phyloP scores from a whole-genome alignment of 2,113 vertebrate genomes.

The Oenanthe oenanthe region DNA sequence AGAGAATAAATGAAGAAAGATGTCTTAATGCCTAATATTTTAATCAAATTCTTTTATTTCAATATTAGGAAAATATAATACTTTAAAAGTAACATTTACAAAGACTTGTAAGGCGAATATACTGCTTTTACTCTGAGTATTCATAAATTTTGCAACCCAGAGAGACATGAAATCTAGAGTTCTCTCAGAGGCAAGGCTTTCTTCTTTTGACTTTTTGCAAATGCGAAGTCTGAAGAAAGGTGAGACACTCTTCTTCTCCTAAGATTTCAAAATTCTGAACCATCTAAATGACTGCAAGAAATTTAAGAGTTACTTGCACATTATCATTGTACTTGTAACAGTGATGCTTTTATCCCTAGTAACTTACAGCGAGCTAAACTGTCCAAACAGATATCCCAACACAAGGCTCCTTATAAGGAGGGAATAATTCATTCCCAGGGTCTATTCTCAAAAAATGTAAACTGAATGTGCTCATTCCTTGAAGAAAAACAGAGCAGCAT shows the following conservation, averaged over 20 bases:
- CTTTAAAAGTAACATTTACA: not conserved
- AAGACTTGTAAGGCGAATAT: not conserved
- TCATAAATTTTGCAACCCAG: not conserved
- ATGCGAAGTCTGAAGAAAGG: not conserved
- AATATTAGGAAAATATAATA: not conserved
- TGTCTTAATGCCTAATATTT: not conserved
- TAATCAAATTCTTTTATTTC: not conserved
- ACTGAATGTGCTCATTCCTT: slow-evolving; percentile 19
- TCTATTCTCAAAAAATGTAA: slow-evolving; percentile 19
- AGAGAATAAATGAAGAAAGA: slow-evolving; percentile 2
- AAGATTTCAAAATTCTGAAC: slow-evolving; percentile 20
- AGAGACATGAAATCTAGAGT: not conserved
- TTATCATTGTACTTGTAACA: not conserved
- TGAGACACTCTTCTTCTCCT: not conserved
- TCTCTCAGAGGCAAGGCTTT: not conserved
- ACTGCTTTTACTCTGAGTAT: not conserved
- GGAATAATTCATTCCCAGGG: slow-evolving; percentile 16
- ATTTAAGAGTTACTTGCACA: not conserved
- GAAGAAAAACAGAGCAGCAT: slow-evolving; percentile 29
- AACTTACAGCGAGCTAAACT: not conserved
- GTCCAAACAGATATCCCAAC: not conserved
- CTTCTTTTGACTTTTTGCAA: not conserved
- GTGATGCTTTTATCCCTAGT: not conserved
- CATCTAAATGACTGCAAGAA: not conserved
- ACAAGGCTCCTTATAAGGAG: slow-evolving; percentile 31